These are phyloP conservation scores for Sapayoa aenigma DNA, from an alignment of 2,113 vertebrate genomes.

Conservation along the genomic window DNA sequence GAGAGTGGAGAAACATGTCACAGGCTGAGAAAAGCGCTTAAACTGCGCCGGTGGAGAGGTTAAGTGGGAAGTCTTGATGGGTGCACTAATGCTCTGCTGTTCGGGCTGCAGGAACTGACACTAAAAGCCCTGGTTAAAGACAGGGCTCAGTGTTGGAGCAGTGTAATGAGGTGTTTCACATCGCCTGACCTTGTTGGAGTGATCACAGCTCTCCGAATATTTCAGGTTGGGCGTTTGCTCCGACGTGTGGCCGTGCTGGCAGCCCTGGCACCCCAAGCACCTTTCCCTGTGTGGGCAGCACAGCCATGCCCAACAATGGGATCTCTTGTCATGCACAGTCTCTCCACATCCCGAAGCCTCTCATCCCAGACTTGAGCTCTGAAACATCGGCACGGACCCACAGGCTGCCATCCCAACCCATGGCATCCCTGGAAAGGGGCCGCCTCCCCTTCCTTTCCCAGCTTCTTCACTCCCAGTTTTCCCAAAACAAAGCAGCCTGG, in stretches of 20 bases:
- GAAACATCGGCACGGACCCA: fast-evolving
- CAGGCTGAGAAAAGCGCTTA: constrained; percentile 5
- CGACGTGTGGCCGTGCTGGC: constrained; percentile 19
- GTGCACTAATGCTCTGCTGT: constrained; percentile 7
- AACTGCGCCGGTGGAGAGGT: background rate
- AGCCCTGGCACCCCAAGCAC: background rate
- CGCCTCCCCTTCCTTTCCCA: fast-evolving
- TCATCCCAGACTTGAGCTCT: fast-evolving
- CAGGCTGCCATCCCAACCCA: fast-evolving
- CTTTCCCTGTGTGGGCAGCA: no score
- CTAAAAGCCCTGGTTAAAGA: constrained; percentile 57
- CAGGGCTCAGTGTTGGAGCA: constrained; percentile 45
- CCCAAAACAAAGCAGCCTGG: background rate
- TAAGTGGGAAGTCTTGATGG: constrained; percentile 26
- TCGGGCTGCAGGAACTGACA: constrained; percentile 52
- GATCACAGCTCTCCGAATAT: background rate
- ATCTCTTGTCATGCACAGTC: fast-evolving
- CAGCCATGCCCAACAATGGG: fast-evolving
- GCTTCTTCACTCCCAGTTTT: fast-evolving
- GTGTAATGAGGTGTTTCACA: constrained; percentile 59
- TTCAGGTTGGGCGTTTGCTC: background rate
- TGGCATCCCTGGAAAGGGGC: fast-evolving
- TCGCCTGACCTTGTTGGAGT: constrained; percentile 46
- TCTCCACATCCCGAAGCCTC: fast-evolving
- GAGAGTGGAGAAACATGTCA: constrained; percentile 1